phyloP scores from a whole-genome alignment of 1,140 invertebrate species.

The Zaprionus lachaisei region DNA sequence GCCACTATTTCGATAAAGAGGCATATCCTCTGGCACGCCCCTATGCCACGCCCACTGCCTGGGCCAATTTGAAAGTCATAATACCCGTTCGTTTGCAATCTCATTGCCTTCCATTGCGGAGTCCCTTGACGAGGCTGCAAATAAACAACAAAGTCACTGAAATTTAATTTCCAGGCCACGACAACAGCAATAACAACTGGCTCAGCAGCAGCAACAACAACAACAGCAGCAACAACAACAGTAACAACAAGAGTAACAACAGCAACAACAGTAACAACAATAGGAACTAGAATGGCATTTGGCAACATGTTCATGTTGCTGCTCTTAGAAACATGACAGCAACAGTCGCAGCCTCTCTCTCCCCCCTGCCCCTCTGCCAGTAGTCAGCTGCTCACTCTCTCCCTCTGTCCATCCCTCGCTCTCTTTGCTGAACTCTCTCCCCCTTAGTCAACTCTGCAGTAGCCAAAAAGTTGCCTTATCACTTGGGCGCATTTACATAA shows the following conservation, averaged over 20 bases:
- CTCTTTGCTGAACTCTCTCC: neutral
- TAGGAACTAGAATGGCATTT: conserved; percentile 60
- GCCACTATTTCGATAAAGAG: conserved; percentile 2
- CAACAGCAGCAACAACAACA: conserved; percentile 28
- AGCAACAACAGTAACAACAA: conserved; percentile 30
- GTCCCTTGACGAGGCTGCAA: conserved; percentile 46
- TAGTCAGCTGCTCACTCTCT: conserved; percentile 21
- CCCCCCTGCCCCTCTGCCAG: neutral
- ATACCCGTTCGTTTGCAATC: conserved; percentile 49
- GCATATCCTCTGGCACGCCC: conserved; percentile 1
- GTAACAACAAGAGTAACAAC: conserved; percentile 28
- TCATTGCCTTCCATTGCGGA: conserved; percentile 27
- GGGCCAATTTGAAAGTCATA: conserved; percentile 50
- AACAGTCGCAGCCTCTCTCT: conserved; percentile 43
- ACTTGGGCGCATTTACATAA: conserved; percentile 83
- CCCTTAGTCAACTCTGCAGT: conserved; percentile 48
- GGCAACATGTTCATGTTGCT: conserved; percentile 81
- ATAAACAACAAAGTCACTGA: conserved; percentile 83
- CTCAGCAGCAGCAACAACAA: conserved; percentile 23
- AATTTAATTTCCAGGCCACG: conserved; percentile 75
- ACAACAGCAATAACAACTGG: conserved; percentile 49
- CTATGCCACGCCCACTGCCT: conserved; percentile 13
- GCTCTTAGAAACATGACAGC: conserved; percentile 73
- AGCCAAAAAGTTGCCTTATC: conserved; percentile 81
- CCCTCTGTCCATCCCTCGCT: neutral